These are phyloP conservation scores for Saccostrea echinata DNA, from an alignment of 1,140 invertebrate genomes.

Conservation along the genomic window DNA sequence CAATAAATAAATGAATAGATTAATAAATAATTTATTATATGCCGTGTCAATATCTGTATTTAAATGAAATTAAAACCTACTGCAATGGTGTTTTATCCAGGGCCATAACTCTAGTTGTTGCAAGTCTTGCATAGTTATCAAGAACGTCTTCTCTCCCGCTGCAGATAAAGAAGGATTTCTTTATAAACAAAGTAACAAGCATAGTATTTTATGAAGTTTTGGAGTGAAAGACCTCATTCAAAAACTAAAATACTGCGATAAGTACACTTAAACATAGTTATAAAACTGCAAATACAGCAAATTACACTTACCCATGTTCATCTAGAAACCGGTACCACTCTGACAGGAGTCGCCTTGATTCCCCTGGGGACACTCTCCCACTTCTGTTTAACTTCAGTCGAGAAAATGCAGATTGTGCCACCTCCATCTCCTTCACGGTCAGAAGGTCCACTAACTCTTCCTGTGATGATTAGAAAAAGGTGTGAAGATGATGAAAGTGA, in stretches of 20 bases:
- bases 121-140: constrained; percentile 18
- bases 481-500: background rate
- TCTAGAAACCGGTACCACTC: constrained; percentile 58
- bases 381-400: constrained; percentile 55
- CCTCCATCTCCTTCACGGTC: constrained; percentile 62
- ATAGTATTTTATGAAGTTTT: no score
- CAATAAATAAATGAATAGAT: no score
- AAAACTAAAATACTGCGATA: no score
- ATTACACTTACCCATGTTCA: background rate
- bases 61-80: background rate
- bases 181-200: no score
- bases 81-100: background rate
- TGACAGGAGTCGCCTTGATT: constrained; percentile 50
- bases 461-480: constrained; percentile 26
- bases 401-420: constrained; percentile 51
- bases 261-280: no score
- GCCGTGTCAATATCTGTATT: background rate
- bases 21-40: no score
- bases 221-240: no score
- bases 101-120: background rate
- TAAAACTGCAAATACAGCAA: background rate
- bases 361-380: constrained; percentile 52
- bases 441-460: constrained; percentile 53
- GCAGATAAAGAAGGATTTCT: background rate
- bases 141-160: background rate